Evolutionary conservation across 2,113 vertebrate species (phyloP).

Genomic region (Osmerus mordax): DNA sequence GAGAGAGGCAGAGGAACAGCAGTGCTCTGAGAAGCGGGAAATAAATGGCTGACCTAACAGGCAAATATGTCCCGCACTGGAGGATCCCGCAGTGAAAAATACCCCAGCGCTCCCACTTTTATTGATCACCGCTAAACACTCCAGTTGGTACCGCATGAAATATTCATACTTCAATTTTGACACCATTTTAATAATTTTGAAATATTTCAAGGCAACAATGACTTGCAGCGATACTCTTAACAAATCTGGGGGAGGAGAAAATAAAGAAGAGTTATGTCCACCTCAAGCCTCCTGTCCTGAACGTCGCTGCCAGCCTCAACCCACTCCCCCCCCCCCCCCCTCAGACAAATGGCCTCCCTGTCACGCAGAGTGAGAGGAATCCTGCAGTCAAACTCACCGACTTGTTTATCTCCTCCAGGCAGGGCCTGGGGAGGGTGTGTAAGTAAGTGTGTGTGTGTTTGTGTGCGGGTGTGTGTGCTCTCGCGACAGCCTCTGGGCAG

Average conservation of each 20-base stretch:
- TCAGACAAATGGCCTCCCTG: slow-evolving; percentile 43
- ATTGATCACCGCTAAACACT: slow-evolving; percentile 58
- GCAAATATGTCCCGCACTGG: slow-evolving; percentile 24
- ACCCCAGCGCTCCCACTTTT: slow-evolving; percentile 39
- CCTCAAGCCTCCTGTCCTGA: neutral
- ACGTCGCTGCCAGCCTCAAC: neutral
- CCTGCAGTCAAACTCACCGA: slow-evolving; percentile 25
- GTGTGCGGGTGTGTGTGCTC: slow-evolving; percentile 21
- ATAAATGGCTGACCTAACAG: slow-evolving; percentile 33
- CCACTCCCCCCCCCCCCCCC: slow-evolving; percentile 8
- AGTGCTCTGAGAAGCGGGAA: slow-evolving; percentile 5
- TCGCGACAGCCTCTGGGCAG: slow-evolving; percentile 3
- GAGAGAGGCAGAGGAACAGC: no score
- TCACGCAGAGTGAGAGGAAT: slow-evolving; percentile 38
- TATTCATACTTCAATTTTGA: slow-evolving; percentile 62
- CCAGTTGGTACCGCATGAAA: slow-evolving; percentile 55
- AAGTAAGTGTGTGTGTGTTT: slow-evolving; percentile 6
- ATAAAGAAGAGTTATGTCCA: slow-evolving; percentile 51
- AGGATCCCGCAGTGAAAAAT: slow-evolving; percentile 38
- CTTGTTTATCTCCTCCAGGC: slow-evolving; percentile 29
- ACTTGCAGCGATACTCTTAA: slow-evolving; percentile 27
- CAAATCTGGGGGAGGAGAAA: slow-evolving; percentile 47
- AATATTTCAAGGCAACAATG: slow-evolving; percentile 58
- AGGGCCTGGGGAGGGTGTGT: neutral
- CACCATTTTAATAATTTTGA: slow-evolving; percentile 52